A percentile compares a stretch with the other conserved stretches of the same genome.
These are phyloP conservation scores for Sebastes hubbsi DNA, from an alignment of 2,797 vertebrate species.

Conservation along the genomic window DNA sequence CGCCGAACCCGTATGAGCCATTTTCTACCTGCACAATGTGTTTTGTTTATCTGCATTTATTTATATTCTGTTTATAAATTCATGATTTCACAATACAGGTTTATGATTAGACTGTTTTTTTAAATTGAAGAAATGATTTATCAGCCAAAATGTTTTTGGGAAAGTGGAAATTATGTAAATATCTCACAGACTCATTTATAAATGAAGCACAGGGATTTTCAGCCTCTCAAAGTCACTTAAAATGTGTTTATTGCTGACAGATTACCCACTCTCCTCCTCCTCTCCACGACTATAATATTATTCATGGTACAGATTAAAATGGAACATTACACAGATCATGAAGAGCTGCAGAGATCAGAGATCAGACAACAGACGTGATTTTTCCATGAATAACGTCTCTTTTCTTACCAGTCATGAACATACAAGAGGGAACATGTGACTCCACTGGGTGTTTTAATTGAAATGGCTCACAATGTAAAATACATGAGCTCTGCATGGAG, in stretches of 20 bases:
- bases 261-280: not conserved
- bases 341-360: not conserved
- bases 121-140: not conserved
- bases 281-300: not conserved
- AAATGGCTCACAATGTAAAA: conserved; percentile 50
- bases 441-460: conserved; percentile 41
- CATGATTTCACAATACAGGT: not conserved
- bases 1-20: not conserved
- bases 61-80: not conserved
- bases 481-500: conserved; percentile 41
- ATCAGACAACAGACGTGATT: not conserved
- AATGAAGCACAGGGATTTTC: not conserved
- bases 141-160: not conserved
- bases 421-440: conserved; percentile 12
- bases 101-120: not conserved
- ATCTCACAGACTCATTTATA: not conserved
- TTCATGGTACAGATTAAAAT: not conserved
- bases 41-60: not conserved
- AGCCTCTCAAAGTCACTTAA: not conserved
- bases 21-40: not conserved
- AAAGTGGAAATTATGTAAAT: not conserved
- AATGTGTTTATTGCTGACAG: not conserved
- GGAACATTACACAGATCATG: not conserved
- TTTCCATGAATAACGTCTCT: not conserved
- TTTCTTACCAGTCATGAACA: not conserved